Evolutionary conservation across 2,113 vertebrate genomes (phyloP), one percentile per base, ranked within the genome.

Genomic region (Neomonachus schauinslandi): DNA sequence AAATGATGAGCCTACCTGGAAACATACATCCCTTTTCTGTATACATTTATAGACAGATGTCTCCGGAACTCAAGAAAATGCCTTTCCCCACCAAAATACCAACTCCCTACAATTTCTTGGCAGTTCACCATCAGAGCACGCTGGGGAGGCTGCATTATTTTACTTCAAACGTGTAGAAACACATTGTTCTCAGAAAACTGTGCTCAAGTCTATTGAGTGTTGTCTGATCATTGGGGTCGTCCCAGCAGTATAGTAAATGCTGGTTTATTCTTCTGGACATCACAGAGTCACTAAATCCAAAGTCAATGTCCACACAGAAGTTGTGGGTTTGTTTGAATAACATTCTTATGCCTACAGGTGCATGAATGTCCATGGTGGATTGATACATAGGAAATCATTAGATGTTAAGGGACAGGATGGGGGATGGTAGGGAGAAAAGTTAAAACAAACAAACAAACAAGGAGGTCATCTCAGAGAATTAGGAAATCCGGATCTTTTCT

Each of bases 401-500:
- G 79, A 42, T 74, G 49, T 81, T 65, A n/a, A 90, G 39, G 69
- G 33, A 7, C 69, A 77, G 39, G 83, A 28, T 72, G 11, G 74
- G 36, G 67, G 36, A 46, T 63, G 67, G 42, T 31, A 77, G 33
- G 12, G n/a, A 69, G 39, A 82, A 84, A 53, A 67, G 7, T 74
- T 61, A 5, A 31, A 31, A 18, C 42, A 63, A 71, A 49, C 39
- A 74, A 39, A 42, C 51, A 86, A 84, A 72, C 67, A 87, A 31
- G 69, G 63, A 95, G 39, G 59, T 93, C 91, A 95, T 97, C 76
- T 93, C 87, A 49, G 89, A 97, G 81, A 97, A 86, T 89, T 96
- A 96, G 82, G 65, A 94, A 96, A 97, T 65, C 84, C 81, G 57
- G 57, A 86, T 82, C 49, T 97, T 94, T 97, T 87, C 91, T 67